Conservation (phyloP, 2,888 invertebrate genomes). For the Cosmia pyralina region DNA sequence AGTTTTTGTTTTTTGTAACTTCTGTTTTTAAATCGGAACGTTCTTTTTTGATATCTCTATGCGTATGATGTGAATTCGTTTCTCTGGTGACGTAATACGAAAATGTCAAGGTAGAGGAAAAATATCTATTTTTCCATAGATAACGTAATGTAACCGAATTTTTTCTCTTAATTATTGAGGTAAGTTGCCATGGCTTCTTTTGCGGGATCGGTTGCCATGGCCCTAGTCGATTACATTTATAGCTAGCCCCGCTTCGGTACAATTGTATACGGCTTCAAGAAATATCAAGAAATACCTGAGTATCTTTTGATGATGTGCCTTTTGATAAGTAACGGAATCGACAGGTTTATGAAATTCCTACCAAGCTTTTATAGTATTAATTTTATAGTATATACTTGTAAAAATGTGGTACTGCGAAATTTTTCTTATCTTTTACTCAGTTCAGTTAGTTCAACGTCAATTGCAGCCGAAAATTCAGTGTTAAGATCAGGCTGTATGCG, state of each 20-base stretch:
- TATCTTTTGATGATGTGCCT: slow-evolving; percentile 8
- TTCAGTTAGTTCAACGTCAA: neutral
- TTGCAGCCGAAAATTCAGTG: neutral
- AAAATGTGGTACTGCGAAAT: too few species aligned
- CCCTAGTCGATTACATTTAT: slow-evolving; percentile 14
- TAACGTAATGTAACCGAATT: slow-evolving; percentile 3
- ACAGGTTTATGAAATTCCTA: neutral
- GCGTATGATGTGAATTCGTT: neutral
- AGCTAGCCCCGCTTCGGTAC: neutral
- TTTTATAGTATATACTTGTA: too few species aligned
- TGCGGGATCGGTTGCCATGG: slow-evolving; percentile 14
- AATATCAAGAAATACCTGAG: slow-evolving; percentile 15
- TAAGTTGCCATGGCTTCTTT: slow-evolving; percentile 39
- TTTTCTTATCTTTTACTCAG: neutral
- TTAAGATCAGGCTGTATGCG: too few species aligned
- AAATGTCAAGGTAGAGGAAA: neutral
- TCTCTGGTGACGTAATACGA: neutral
- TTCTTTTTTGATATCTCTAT: neutral
- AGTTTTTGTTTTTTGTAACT: neutral
- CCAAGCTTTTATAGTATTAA: neutral
- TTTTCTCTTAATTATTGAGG: slow-evolving; percentile 7
- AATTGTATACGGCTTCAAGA: slow-evolving; percentile 9
- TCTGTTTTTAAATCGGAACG: neutral
- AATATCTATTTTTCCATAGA: neutral
- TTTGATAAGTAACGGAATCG: neutral